These are phyloP conservation scores for Saimiri boliviensis DNA, from an alignment of 2,113 vertebrate species.

Conservation along the genomic window DNA sequence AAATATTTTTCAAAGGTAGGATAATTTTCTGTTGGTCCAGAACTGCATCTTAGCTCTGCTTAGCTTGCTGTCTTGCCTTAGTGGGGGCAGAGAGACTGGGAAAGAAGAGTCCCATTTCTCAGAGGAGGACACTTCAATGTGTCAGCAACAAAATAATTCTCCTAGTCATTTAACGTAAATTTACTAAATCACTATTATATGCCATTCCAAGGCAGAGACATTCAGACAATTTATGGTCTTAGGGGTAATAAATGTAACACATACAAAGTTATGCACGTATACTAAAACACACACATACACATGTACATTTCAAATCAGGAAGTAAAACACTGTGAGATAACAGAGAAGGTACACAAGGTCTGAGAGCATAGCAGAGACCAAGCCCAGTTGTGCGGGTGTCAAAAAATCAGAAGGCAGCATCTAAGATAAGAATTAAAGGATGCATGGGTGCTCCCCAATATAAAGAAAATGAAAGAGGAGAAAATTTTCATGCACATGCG, in stretches of 20 bases:
- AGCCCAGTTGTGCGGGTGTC: background rate
- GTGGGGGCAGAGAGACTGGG: background rate
- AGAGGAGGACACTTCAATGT: background rate
- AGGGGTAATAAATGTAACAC: background rate
- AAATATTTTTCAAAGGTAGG: background rate
- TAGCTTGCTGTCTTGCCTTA: background rate
- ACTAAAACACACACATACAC: background rate
- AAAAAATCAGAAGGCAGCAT: background rate
- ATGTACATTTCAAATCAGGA: background rate
- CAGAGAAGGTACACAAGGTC: background rate
- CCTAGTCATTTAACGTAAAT: background rate
- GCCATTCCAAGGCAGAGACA: background rate
- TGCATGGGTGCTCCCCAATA: background rate
- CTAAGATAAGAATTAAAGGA: background rate
- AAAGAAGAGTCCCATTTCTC: background rate
- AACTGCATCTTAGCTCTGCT: background rate
- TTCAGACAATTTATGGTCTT: background rate
- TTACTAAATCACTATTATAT: background rate
- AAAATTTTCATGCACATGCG: background rate
- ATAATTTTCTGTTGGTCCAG: background rate
- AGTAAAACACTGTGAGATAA: background rate
- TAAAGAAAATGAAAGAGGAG: background rate
- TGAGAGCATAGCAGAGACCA: background rate
- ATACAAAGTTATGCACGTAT: background rate
- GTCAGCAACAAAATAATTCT: background rate